Evolutionary conservation across 1,140 invertebrate species (phyloP), one percentile per base, ranked within the genome.

Genomic region (Delia radicum): DNA sequence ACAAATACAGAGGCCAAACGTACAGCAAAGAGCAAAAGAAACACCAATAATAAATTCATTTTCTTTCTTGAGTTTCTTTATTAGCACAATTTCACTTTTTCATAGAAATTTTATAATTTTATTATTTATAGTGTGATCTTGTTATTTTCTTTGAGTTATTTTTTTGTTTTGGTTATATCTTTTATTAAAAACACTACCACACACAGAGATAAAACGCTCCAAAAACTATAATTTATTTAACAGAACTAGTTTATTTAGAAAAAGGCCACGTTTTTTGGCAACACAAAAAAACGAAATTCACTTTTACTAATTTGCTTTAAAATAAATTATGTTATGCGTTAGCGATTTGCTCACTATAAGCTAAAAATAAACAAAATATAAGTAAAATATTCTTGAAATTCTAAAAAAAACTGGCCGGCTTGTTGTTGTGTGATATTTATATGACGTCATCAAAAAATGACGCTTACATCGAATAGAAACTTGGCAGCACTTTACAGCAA

Each of bases 1-100:
- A 94, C 73, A 78, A 92, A 91, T 6, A 94, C 90, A 0, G 92
- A 92, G 7, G 88, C 77, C 37, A 94, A 79, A 46, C 93, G 88
- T 80, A 93, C 89, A n/a, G 87, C 74, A 61, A 94, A 74, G 79
- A 94, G 90, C 72, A 89, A 80, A 0, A 81, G 78, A 73, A 92
- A 87, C 42, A 90, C 87, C 75, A 89, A 87, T 12, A 83, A 78
- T 62, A 88, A 83, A 75, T 78, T 79, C 85, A 86, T 86, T 10
- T 69, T 67, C n/a, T n/a, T n/a, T n/a, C n/a, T n/a, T n/a, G n/a
- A n/a, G n/a, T n/a, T n/a, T n/a, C n/a, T n/a, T n/a, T n/a, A n/a
- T n/a, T n/a, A n/a, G n/a, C n/a, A n/a, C n/a, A n/a, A n/a, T n/a
- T n/a, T 63, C 24, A 55, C 48, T 55, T 8, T 55, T 55, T 55